Evolutionary conservation across 2,888 invertebrate genomes (phyloP).

Genomic region (Harpagoxenus sublaevis): DNA sequence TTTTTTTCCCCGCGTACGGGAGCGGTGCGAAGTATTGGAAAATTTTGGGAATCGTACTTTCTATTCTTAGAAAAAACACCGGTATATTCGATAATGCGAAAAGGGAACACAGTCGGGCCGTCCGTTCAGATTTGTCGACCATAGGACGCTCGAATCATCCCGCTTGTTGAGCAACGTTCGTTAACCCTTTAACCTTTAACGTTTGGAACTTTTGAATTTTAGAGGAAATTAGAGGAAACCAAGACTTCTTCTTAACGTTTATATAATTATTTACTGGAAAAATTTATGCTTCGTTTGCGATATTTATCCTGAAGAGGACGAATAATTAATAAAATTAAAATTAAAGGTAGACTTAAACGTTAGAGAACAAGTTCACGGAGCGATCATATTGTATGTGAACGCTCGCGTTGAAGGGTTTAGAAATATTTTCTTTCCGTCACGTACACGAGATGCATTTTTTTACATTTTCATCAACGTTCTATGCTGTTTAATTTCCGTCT

Average conservation of each 20-base stretch:
- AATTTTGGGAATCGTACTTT: conserved; percentile 16
- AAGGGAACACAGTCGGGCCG: neutral
- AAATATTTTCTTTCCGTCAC: conserved; percentile 19
- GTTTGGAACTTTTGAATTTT: neutral
- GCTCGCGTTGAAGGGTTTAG: neutral
- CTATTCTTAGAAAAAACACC: neutral
- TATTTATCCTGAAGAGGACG: neutral
- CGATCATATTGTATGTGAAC: neutral
- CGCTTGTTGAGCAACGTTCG: neutral
- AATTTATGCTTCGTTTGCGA: neutral
- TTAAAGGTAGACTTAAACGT: neutral
- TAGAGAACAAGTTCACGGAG: neutral
- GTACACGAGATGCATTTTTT: neutral
- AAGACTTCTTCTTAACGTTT: neutral
- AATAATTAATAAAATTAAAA: neutral
- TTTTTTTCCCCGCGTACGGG: neutral
- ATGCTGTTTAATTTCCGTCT: conserved; percentile 4
- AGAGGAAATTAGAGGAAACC: neutral
- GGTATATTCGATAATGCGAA: conserved; percentile 2
- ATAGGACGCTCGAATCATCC: neutral
- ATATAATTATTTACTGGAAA: neutral
- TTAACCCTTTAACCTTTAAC: neutral
- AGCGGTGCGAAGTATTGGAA: neutral
- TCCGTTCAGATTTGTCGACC: neutral
- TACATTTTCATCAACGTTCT: neutral